Conservation (phyloP, 2,888 invertebrate genomes). For the Cryptocheilus praepositus region DNA sequence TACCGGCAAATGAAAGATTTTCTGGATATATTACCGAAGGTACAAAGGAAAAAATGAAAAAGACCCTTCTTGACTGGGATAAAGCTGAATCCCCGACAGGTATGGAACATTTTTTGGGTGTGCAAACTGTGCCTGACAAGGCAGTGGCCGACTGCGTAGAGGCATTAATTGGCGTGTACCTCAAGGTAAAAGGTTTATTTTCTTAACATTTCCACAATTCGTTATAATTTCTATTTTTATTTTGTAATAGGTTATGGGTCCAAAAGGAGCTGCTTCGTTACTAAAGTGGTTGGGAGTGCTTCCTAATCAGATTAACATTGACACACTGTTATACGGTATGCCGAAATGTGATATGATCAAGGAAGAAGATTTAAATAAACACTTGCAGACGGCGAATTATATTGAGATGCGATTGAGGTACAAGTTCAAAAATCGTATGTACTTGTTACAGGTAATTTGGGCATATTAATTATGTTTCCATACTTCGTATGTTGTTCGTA, state of each 20-base stretch:
- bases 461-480: conserved; percentile 75
- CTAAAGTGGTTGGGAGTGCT: conserved; percentile 82
- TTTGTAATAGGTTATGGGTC: conserved; percentile 75
- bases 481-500: conserved; percentile 83
- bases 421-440: conserved; percentile 87
- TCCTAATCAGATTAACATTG: conserved; percentile 74
- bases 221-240: background rate
- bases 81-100: conserved; percentile 72
- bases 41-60: conserved; percentile 64
- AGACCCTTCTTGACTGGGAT: conserved; percentile 63
- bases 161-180: conserved; percentile 88
- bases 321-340: conserved; percentile 62
- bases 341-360: background rate
- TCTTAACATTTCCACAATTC: background rate
- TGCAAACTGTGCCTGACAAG: conserved; percentile 79
- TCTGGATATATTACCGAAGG: conserved; percentile 70
- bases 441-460: conserved; percentile 82
- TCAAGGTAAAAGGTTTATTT: conserved; percentile 72
- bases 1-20: conserved; percentile 74
- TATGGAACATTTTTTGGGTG: conserved; percentile 75
- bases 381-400: conserved; percentile 69
- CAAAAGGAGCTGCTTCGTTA: conserved; percentile 77
- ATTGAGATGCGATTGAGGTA: conserved; percentile 83
- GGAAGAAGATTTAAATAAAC: conserved; percentile 61
- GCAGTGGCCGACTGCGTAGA: conserved; percentile 89